Base-by-base conservation (phyloP, 2,888 invertebrate species). In the Anorthoa munda region DNA sequence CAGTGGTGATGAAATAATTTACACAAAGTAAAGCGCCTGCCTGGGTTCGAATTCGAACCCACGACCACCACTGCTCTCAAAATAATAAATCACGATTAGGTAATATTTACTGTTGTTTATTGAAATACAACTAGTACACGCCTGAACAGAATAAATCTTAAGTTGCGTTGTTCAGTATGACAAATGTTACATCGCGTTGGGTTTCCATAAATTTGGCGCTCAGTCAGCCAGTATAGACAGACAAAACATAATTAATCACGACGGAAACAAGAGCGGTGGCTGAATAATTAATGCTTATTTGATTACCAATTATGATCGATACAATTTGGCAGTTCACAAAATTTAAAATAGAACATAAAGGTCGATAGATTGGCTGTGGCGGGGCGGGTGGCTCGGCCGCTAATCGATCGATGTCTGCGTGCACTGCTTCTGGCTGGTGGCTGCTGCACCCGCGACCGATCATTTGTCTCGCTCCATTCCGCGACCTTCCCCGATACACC, bases 331-430 rank as follows among this genome's bases (percentile, higher is more conserved):
- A 88, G 91, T 93, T 90, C 58, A 91, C 91, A 88, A 88, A 90
- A 93, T 93, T 91, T 56, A 89, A 93, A 94, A 92, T 90, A 87
- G 90, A 90, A 91, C 88, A 90, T 92, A 91, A 93, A 94, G 91
- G 92, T 93, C 93, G 94, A 94, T 95, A 93, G 91, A 94, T 94
- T 93, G 94, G 92, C 82, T 91, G 91, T 89, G 92, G 91, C 90
- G 90, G 90, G 88, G 90, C 86, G 93, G 89, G 91, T 92, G 91
- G 91, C 86, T 88, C 76, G 90, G 90, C 92, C 92, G 93, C 94
- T 95, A 94, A 96, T 95, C 96, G 96, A 96, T 96, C 94, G 94
- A 89, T 93, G 95, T 95, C 95, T 95, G 94, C 94, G 94, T 95
- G 94, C 93, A 93, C 91, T 92, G 92, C 92, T 90, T 90, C 90